Base-by-base conservation (phyloP, 2,113 vertebrate species). In the Nibea coibor region DNA sequence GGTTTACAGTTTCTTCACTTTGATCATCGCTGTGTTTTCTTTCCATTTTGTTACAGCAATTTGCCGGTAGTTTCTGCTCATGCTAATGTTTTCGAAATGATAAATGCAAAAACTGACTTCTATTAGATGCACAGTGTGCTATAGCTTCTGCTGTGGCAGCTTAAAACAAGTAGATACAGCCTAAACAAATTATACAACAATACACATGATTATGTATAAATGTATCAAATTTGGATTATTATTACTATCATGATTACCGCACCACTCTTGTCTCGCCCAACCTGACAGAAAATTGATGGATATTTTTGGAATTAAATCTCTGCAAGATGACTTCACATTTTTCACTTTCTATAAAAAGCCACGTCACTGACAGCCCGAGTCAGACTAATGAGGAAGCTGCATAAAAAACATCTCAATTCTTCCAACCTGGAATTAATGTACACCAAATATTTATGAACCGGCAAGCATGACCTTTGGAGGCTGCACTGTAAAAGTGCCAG, bases 391-490 rank as follows among this genome's bases (percentile, higher is more conserved):
- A 68, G 35, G 31, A 39, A 54, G 19, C 65, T 31, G 22, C 53
- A 54, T 48, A 31, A 71, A 73, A 68, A 20, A 47, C 31, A 14
- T 56, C 54, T 56, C 35, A 28, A 16, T 68, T 43, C 48, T 59
- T 53, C 26, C 43, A 51, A 67, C 72, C 48, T 63, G 22, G 58
- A 61, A 10, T 75, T 48, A 84, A 87, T 73, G 62, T 43, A 59
- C 77, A 78, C 42, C 51, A 70, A 31, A 65, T 72, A 67, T 80
- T 78, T 80, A 75, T 79, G 71, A 67, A 78, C 35, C 66, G 78
- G 54, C 17, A 16, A 28, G 42, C 39, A 26, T 9, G 72, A 83
- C 81, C 68, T 81, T 78, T 59, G 48, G 19, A 58, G 56, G 75
- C 57, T 28, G 63, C 48, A 73, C 22, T 10, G 63, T 59, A 48